Conservation (phyloP, 2,797 vertebrate genomes). For the Paguma larvata region DNA sequence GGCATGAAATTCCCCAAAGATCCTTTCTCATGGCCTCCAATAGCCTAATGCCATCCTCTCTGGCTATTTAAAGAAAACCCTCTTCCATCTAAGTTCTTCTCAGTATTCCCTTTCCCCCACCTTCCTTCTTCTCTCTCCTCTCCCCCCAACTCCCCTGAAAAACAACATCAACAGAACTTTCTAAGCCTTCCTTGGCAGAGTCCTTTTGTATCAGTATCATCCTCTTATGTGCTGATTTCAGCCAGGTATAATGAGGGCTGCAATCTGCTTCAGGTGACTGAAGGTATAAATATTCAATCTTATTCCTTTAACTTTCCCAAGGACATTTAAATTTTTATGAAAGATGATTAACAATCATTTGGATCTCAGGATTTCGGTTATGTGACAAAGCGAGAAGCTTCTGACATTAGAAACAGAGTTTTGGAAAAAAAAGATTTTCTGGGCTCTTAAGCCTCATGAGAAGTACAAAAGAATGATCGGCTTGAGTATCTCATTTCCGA, state of each 20-base stretch:
- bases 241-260: neutral
- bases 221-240: neutral
- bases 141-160: neutral
- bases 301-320: constrained; percentile 36
- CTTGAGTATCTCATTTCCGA: neutral
- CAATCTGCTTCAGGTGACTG: constrained; percentile 40
- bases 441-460: neutral
- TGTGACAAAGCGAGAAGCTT: neutral
- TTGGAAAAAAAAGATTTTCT: constrained; percentile 37
- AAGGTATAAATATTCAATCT: constrained; percentile 8
- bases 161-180: neutral
- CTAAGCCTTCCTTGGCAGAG: neutral
- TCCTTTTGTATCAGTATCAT: neutral
- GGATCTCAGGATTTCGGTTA: constrained; percentile 37
- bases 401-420: neutral
- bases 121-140: neutral
- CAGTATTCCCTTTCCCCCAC: neutral
- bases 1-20: neutral
- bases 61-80: neutral
- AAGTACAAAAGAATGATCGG: constrained; percentile 2
- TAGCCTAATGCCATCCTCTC: neutral
- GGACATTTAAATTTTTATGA: constrained; percentile 48
- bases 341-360: constrained; percentile 1
- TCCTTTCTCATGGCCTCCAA: neutral
- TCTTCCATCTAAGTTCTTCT: neutral